Percentiles rank a stretch among this genome's conserved stretches.
These are phyloP conservation scores for Cherax destructor DNA, from an alignment of 1,140 invertebrate genomes.

Conservation along the genomic window DNA sequence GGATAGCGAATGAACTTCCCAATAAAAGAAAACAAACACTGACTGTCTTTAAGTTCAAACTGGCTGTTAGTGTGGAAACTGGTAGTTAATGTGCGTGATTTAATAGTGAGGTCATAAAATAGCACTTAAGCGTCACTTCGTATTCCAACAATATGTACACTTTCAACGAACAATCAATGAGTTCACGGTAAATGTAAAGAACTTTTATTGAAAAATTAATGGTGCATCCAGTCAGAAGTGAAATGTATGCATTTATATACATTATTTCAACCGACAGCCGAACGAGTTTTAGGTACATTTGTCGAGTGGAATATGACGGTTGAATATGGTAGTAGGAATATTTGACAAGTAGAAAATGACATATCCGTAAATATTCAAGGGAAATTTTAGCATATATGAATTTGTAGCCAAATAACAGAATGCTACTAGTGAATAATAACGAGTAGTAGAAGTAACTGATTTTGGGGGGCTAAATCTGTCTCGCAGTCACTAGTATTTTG, in stretches of 20 bases:
- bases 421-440: no score
- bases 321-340: no score
- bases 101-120: not conserved
- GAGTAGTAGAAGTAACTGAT: no score
- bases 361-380: no score
- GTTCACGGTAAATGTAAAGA: not conserved
- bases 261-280: no score
- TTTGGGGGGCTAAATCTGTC: no score
- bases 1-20: not conserved
- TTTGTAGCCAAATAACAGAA: no score
- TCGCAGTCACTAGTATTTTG: no score
- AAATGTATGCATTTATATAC: not conserved
- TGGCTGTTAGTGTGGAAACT: not conserved
- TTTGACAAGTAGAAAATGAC: no score
- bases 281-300: no score
- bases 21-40: not conserved
- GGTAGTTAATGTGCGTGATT: not conserved
- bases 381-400: no score
- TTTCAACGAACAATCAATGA: not conserved
- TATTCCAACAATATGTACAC: not conserved
- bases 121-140: not conserved
- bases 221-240: not conserved
- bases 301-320: no score
- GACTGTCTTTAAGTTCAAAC: not conserved
- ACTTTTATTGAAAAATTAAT: not conserved